Base-by-base conservation (phyloP, 2,888 invertebrate genomes). In the Lycia hirtaria region DNA sequence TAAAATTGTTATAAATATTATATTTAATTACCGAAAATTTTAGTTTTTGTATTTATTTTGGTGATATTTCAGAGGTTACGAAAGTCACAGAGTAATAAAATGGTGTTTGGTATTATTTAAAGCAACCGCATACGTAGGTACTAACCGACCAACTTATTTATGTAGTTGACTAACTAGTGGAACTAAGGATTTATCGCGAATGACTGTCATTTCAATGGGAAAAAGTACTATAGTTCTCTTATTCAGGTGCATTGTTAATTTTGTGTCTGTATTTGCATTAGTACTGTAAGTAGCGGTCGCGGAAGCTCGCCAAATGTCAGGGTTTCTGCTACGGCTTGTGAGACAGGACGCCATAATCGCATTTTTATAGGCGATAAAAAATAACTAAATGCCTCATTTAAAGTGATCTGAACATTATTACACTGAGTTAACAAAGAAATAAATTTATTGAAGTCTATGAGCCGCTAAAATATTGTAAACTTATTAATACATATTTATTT, bases 221-320 rank as follows among this genome's bases (percentile, higher is more conserved):
- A 28, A 26, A 17, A n/a, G n/a, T 4, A 0, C n/a, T 15, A 28
- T 26, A 5, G 41, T 17, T 26, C 41, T 4, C 26, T 14, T n/a
- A 4, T n/a, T 19, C 9, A 10, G 3, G 0, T 2, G 5, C 6
- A 17, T 6, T 4, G 15, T 26, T n/a, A 41, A 17, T 1, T 17
- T 15, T n/a, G 12, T 38, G 1, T 15, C 9, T 4, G 5, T 41
- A 41, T 26, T 15, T 41, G 4, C 26, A 26, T 10, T 20, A 17
- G 26, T 41, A 41, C 41, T 41, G 9, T 41, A 28, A 65, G 14
- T 58, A 35, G 33, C 47, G 33, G 80, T 82, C 77, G 78, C 81
- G 85, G 85, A 84, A 81, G 76, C 65, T 59, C 63, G 60, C 69
- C 64, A 88, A 89, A 89, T 90, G 89, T 89, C 88, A 89, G 80